Base-by-base conservation (phyloP, 2,888 invertebrate species). In the Tetragnatha montana region DNA sequence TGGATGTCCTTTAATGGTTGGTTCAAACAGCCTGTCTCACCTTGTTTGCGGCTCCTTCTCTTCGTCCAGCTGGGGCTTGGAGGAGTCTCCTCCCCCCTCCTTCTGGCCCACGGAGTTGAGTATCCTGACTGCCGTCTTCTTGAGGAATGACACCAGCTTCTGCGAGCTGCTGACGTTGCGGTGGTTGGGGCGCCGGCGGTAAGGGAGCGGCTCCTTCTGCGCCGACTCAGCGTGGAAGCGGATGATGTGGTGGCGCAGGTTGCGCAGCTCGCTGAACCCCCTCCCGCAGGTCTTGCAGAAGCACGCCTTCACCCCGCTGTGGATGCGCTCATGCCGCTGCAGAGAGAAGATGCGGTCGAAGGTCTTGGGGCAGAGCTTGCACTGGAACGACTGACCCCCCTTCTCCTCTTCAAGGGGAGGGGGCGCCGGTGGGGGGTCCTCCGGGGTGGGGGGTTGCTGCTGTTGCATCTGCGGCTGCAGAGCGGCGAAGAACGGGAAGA, bases 291-390 rank as follows among this genome's bases (percentile, higher is more conserved):
- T 92, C 86, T 92, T 92, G 91, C 93, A 93, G 90, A 92, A 93
- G 88, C 93, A 93, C 7, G 93, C 93, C 89, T 93, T 93, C 80
- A 93, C 93, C 49, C 93, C 93, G 19, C 93, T 93, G 91, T 94
- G 94, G 74, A 93, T 93, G 50, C 93, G 92, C 91, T 93, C 93
- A 91, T 94, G 94, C 47, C 93, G 92, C 90, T 93, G 93, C 14
- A 94, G 92, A 17, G 93, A 93, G 87, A 93, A 93, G 82, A 93
- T 92, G 14, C 93, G 92, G 87, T 93, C 93, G 91, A 94, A 94
- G 19, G 93, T 92, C 91, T 93, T 93, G 47, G 92, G 92, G 90
- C 94, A 94, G 91, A 92, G 92, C 21, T 92, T 92, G 90, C 93
- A 93, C 74, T 92, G 90, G 78, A 91, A 91, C 8, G 82, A 79